Evolutionary conservation across 2,888 invertebrate species (phyloP), one percentile per base, ranked within the genome.

Genomic region (Leptinotarsa rubiginosa): DNA sequence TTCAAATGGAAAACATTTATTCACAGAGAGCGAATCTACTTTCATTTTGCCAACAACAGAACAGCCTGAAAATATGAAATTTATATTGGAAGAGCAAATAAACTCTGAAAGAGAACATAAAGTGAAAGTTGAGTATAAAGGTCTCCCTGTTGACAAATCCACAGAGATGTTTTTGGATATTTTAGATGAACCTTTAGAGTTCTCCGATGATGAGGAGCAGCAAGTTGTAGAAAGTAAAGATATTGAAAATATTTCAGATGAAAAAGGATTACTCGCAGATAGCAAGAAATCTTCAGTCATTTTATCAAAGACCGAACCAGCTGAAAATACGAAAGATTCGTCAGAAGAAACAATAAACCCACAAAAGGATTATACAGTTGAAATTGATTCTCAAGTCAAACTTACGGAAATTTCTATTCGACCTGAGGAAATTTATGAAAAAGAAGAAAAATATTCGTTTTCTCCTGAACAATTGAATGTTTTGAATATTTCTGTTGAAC

Each of bases 141-240:
- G 76, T 20, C 78, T 83, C 50, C 82, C 85, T 12, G 70, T 82
- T 47, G 83, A 84, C 75, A 76, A 81, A 31, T 65, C 79, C 41
- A 72, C 78, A 54, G 76, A 70, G 49, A 71, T 75, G 7, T 81
- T 81, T 59, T 76, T 82, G 59, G 83, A 83, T 74, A 69, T 79
- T 73, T 72, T 81, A 4, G 84, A 85, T 67, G 82, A 86, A 78
- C 80, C 85, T 0, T 79, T 82, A 31, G 74, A 72, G 56, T 75
- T 83, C 16, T 83, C 83, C 20, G 84, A 82, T 68, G 83, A 84
- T 75, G 80, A 81, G 67, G 73, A 79, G 12, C 18, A 56, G 22
- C 5, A 56, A 56, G 12, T 7, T 20, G 12, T 20, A 7, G 56
- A 56, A 18, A 12, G 50, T 50, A 50, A 16, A 50, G 4, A 50